Conservation (phyloP, 2,113 vertebrate species). For the Larimichthys polyactis region DNA sequence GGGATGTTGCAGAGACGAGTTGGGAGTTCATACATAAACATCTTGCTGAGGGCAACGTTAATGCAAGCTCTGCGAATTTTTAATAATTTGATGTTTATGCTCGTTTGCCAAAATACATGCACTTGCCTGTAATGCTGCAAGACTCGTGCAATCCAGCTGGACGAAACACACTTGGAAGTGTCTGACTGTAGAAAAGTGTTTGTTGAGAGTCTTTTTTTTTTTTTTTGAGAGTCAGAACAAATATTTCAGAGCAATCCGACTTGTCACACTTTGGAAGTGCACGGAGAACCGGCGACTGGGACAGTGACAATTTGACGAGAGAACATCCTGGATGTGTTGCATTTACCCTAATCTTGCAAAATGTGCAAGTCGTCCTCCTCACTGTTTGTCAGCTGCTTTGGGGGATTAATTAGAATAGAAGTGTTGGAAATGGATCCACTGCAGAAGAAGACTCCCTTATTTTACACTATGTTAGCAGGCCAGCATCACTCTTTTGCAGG, state of each 20-base stretch:
- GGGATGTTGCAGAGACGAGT: not conserved
- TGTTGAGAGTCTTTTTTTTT: slow-evolving; percentile 7
- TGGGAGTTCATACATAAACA: not conserved
- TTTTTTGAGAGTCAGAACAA: slow-evolving; percentile 15
- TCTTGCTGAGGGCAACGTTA: slow-evolving; percentile 18
- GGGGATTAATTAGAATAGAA: slow-evolving; percentile 60
- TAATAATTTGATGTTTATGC: slow-evolving; percentile 25
- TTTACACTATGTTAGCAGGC: slow-evolving; percentile 18
- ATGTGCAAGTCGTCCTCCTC: slow-evolving; percentile 25
- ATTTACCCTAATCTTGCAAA: slow-evolving; percentile 55
- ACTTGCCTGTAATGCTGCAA: slow-evolving; percentile 21
- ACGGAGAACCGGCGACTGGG: slow-evolving; percentile 30
- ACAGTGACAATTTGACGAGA: slow-evolving; percentile 47
- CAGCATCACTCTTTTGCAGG: not conserved
- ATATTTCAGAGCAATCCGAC: slow-evolving; percentile 28
- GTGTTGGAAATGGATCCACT: slow-evolving; percentile 36
- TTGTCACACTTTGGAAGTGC: slow-evolving; percentile 33
- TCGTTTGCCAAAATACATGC: slow-evolving; percentile 38
- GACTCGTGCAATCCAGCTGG: slow-evolving; percentile 36
- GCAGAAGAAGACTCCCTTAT: slow-evolving; percentile 39
- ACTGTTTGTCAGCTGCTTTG: slow-evolving; percentile 51
- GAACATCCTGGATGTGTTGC: slow-evolving; percentile 53
- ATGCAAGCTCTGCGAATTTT: not conserved
- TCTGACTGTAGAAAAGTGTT: slow-evolving; percentile 31
- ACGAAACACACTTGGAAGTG: slow-evolving; percentile 24